Percentiles rank a stretch among this genome's conserved stretches.
These are phyloP conservation scores for Hypocryptadius cinnamomeus DNA, from an alignment of 2,113 vertebrate species.

Conservation along the genomic window DNA sequence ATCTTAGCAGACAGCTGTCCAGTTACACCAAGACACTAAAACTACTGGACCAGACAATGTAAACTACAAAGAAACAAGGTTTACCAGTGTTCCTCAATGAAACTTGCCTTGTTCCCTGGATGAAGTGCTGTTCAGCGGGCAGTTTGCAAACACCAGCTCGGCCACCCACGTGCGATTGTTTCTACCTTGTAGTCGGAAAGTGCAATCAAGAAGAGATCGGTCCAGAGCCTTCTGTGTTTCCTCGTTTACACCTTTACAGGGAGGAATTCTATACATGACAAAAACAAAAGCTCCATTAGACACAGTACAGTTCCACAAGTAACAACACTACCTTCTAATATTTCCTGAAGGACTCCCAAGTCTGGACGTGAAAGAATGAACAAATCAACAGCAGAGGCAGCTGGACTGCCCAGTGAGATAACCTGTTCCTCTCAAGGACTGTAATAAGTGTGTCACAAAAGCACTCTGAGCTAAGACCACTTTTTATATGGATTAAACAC, in stretches of 20 bases:
- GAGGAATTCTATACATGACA: constrained; percentile 79
- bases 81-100: not conserved
- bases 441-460: not conserved
- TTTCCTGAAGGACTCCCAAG: not conserved
- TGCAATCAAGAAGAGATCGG: constrained; percentile 92
- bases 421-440: not conserved
- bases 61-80: not conserved
- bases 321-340: not conserved
- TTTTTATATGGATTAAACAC: not conserved
- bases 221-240: constrained; percentile 91
- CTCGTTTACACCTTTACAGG: constrained; percentile 88
- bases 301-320: not conserved
- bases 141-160: constrained; percentile 93
- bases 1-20: not conserved
- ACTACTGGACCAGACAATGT: not conserved
- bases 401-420: not conserved
- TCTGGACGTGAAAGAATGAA: not conserved
- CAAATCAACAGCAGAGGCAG: not conserved
- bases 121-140: constrained; percentile 90
- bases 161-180: constrained; percentile 98
- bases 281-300: not conserved
- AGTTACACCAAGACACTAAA: not conserved
- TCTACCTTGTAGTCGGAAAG: constrained; percentile 95
- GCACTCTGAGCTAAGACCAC: not conserved
- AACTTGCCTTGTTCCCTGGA: constrained; percentile 90